Evolutionary conservation across 2,113 vertebrate genomes (phyloP), one percentile per base, ranked within the genome.

Genomic region (Ascaphus truei): DNA sequence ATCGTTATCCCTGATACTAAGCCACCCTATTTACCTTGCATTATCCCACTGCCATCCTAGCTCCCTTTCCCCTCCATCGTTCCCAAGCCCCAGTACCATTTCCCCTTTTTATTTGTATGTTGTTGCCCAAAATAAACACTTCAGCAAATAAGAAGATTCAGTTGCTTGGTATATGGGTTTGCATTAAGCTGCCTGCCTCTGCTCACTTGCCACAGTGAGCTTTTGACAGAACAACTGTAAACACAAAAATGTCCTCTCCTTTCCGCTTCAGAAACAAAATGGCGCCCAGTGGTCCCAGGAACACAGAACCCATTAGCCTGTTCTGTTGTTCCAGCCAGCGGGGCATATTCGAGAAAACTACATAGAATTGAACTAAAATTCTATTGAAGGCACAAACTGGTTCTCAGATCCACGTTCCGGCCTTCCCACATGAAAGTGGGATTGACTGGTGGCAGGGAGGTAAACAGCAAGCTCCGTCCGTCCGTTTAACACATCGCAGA

Each of bases 291-390:
- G 23, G 7, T 22, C 11, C 43, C 43, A 9, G 20, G 18, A 22
- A 47, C 2, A 20, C 20, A n/a, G 51, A 52, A 39, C 62, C 34
- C n/a, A 2, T 20, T 13, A 50, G 23, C 22, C 5, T 12, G 3
- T 15, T 41, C n/a, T 41, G 37, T n/a, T n/a, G 37, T 12, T 15
- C 37, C 8, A 8, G 29, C 20, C 29, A 30, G 16, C 2, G 1
- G 3, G 3, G n/a, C 20, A 18, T 53, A 7, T 5, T 7, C 15
- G 11, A 43, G 20, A 74, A 55, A 18, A 73, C 72, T 58, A 11
- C 30, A 56, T 62, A 71, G 77, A 63, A 67, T 41, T 53, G 52
- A 30, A 25, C 13, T 62, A 43, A 62, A 69, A 51, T 77, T 75
- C 77, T 69, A 77, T 62, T 5, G 36, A 72, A 39, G 57, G 2